Conservation (phyloP, 2,888 invertebrate genomes). For the Villa cingulata region DNA sequence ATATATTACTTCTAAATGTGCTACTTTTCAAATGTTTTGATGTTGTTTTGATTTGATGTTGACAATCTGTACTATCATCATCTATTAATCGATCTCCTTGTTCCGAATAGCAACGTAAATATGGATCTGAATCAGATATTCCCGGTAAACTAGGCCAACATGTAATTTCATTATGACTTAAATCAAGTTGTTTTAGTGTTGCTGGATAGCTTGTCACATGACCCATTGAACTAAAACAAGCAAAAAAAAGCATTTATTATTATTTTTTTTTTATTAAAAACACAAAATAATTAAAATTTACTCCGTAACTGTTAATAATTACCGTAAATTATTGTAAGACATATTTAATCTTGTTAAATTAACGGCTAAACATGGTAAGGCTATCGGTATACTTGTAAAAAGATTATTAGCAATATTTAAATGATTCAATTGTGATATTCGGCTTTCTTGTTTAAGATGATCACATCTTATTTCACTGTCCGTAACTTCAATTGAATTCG, state of each 20-base stretch:
- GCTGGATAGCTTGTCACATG: constrained; percentile 83
- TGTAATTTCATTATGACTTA: constrained; percentile 82
- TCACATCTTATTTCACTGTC: constrained; percentile 48
- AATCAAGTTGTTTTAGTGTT: constrained; percentile 77
- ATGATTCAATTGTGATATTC: constrained; percentile 50
- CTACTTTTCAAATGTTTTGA: background rate
- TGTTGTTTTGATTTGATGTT: background rate
- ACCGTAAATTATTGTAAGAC: constrained; percentile 67
- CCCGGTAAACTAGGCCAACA: constrained; percentile 81
- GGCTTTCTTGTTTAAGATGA: constrained; percentile 42
- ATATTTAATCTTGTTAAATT: constrained; percentile 77
- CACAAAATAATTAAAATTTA: too few species aligned
- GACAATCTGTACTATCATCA: constrained; percentile 7
- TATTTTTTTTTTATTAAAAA: too few species aligned
- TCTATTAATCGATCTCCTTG: constrained; percentile 20
- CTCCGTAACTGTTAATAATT: constrained; percentile 25
- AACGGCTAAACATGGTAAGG: constrained; percentile 81
- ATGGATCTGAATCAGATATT: constrained; percentile 47
- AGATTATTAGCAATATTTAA: constrained; percentile 85
- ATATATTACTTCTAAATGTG: constrained; percentile 53
- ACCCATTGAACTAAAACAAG: constrained; percentile 59
- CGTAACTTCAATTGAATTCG: constrained; percentile 48
- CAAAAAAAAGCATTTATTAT: too few species aligned
- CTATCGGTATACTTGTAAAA: constrained; percentile 74
- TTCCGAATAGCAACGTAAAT: constrained; percentile 57